phyloP scores from a whole-genome alignment of 2,888 invertebrate genomes.

The Epinotia brunnichana region DNA sequence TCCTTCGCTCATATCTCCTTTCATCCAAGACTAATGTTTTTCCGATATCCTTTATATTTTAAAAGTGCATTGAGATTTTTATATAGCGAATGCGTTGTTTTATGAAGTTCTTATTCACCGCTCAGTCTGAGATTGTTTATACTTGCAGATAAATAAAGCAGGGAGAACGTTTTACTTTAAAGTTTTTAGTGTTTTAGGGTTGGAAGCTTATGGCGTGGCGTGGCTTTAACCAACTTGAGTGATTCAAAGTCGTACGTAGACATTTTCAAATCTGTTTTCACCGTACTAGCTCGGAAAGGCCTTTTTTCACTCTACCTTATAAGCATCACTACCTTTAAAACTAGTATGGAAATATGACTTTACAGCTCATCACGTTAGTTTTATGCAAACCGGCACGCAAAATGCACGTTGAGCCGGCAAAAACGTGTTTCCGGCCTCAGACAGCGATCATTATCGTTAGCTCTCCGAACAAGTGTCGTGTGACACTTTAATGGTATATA shows the following conservation, averaged over 20 bases:
- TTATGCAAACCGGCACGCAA: conserved; percentile 9
- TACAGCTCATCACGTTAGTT: not conserved
- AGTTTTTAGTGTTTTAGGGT: not conserved
- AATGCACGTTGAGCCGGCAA: conserved; percentile 9
- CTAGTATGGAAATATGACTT: not conserved
- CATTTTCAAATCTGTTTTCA: no score
- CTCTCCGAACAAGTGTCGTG: conserved; percentile 35
- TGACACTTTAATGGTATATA: conserved; percentile 40
- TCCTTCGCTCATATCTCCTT: conserved; percentile 60
- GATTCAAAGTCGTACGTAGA: no score
- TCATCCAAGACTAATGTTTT: conserved; percentile 74
- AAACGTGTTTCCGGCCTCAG: conserved; percentile 25
- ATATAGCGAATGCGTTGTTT: conserved; percentile 54
- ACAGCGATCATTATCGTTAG: conserved; percentile 28
- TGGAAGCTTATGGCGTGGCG: not conserved
- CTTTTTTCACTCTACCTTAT: no score
- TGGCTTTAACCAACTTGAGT: no score
- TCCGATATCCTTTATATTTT: conserved; percentile 70
- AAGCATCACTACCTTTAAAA: not conserved
- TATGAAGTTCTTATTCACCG: conserved; percentile 51
- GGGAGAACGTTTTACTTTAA: not conserved
- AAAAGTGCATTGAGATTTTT: conserved; percentile 66
- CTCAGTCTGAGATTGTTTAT: conserved; percentile 12
- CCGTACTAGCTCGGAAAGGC: no score
- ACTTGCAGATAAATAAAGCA: not conserved